These are phyloP conservation scores for Theocolax elegans DNA, from an alignment of 1,140 invertebrate species.

Conservation along the genomic window DNA sequence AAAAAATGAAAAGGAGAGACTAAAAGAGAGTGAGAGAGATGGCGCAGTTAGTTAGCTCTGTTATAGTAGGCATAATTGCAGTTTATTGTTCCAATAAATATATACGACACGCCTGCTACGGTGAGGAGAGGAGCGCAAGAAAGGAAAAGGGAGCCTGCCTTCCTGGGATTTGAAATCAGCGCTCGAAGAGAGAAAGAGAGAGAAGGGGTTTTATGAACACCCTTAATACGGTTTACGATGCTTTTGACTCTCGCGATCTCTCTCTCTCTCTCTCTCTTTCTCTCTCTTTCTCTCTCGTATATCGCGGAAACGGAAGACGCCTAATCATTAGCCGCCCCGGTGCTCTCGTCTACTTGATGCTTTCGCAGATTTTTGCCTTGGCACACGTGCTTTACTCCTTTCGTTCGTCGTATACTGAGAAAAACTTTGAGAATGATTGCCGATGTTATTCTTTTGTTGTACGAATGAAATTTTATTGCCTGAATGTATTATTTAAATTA, in stretches of 20 bases:
- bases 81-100: slow-evolving; percentile 64
- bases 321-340: slow-evolving; percentile 45
- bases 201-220: slow-evolving; percentile 47
- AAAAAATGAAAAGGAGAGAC: no score
- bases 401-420: no score
- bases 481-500: no score
- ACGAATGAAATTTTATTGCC: no score
- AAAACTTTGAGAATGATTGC: no score
- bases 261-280: neutral
- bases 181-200: neutral
- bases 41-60: slow-evolving; percentile 53
- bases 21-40: slow-evolving; percentile 1
- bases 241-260: slow-evolving; percentile 36
- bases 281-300: neutral
- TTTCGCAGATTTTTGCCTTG: no score
- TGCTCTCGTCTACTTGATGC: no score
- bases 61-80: slow-evolving; percentile 57
- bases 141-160: slow-evolving; percentile 34
- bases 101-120: slow-evolving; percentile 49
- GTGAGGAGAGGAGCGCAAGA: neutral
- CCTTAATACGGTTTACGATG: slow-evolving; percentile 55
- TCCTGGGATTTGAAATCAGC: slow-evolving; percentile 59
- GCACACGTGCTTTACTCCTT: no score
- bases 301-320: slow-evolving; percentile 54
- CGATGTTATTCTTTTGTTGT: no score